phyloP scores from a whole-genome alignment of 2,113 vertebrate genomes.

The Calyptomena viridis region DNA sequence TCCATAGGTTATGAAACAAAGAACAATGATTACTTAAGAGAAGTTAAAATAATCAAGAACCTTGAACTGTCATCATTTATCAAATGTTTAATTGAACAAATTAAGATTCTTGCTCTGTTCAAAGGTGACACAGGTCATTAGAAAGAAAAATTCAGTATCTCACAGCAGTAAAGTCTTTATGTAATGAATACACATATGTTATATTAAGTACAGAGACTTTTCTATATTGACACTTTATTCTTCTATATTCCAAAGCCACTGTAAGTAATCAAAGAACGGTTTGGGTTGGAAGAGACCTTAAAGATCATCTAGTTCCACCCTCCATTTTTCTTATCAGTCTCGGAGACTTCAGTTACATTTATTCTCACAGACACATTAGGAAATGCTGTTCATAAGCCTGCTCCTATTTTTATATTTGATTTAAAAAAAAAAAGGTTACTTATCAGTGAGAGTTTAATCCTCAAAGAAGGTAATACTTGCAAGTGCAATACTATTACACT shows the following conservation, averaged over 20 bases:
- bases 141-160: not conserved
- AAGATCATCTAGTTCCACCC: not conserved
- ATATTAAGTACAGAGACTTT: not conserved
- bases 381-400: not conserved
- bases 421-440: not conserved
- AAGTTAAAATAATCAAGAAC: not conserved
- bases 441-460: not conserved
- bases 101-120: not conserved
- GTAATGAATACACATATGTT: not conserved
- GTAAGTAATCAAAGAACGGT: not conserved
- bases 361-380: not conserved
- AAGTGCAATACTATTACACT: not conserved
- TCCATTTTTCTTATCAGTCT: not conserved
- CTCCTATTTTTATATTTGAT: not conserved
- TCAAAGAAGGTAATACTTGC: not conserved
- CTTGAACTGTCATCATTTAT: not conserved
- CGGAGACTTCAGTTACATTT: not conserved
- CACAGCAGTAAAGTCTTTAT: not conserved
- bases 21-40: not conserved
- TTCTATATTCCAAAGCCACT: not conserved
- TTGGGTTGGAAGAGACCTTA: not conserved
- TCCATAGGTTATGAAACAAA: not conserved
- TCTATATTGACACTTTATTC: not conserved
- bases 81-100: not conserved
- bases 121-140: not conserved